A percentile compares a stretch with the other conserved stretches of the same genome.
Conservation (phyloP, 2,888 invertebrate species). For the Drosophila pseudotalamancana region DNA sequence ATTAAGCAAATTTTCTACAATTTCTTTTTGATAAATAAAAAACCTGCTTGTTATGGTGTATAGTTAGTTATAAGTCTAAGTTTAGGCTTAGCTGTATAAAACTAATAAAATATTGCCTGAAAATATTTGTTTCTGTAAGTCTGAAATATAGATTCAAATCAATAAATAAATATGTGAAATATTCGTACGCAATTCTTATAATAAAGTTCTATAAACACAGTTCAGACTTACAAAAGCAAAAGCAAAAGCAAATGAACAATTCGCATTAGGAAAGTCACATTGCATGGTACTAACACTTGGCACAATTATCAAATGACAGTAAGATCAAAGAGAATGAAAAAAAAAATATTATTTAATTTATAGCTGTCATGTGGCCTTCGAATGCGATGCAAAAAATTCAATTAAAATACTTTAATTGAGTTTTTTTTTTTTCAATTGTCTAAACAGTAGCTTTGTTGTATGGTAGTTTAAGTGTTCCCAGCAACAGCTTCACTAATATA, state of each 20-base stretch:
- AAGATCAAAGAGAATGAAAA: constrained; percentile 18
- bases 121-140: constrained; percentile 18
- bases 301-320: constrained; percentile 17
- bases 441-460: constrained; percentile 36
- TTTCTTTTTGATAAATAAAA: constrained; percentile 22
- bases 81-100: constrained; percentile 13
- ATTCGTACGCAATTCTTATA: constrained; percentile 4
- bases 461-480: constrained; percentile 9
- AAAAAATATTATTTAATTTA: background rate
- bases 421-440: constrained; percentile 30
- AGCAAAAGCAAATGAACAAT: constrained; percentile 18
- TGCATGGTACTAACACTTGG: constrained; percentile 46
- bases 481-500: constrained; percentile 29
- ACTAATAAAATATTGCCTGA: constrained; percentile 8
- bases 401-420: constrained; percentile 47
- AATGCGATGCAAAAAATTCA: constrained; percentile 40
- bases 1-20: constrained; percentile 23
- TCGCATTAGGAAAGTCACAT: constrained; percentile 56
- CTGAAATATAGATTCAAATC: constrained; percentile 9
- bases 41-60: constrained; percentile 37
- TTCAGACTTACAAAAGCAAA: constrained; percentile 26
- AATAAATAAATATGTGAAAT: background rate
- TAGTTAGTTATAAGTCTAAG: constrained; percentile 48
- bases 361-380: constrained; percentile 50
- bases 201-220: background rate